Base-by-base conservation (phyloP, 1,140 invertebrate species). In the Zeugodacus cucurbitae region DNA sequence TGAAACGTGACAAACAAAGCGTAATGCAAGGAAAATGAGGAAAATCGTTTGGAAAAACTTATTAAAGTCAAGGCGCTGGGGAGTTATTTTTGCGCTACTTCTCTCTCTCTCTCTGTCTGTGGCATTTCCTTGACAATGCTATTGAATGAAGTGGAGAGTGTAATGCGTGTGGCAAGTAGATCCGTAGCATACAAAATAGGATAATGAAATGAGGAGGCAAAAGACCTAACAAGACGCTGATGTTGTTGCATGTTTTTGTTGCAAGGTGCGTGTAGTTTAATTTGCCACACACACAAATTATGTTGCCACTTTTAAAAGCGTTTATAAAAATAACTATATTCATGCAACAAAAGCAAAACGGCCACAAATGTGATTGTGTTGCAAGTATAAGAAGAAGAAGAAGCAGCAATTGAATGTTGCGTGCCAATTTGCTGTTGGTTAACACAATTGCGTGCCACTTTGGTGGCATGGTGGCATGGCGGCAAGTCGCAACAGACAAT, bases 361-460 rank as follows among this genome's bases (percentile, higher is more conserved):
- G 44, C 14, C 14, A 54, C 48, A 20, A 54, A 70, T 32, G 26
- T 37, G 32, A 29, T 41, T 34, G 20, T 82, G 74, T 48, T 48
- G 74, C 37, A 48, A 70, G 74, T 41, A 48, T 1, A 4, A 29
- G 10, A 26, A 3, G 41, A 48, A 70, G 74, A n/a, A 48, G 0
- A 4, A 29, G 10, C 26, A 3, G 41, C 37, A 22, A 17, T 37
- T 3, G 44, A 82, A 34, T 82, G 74, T 82, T 82, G 74, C 41
- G 74, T 82, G 74, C 41, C 3, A 29, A 82, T 48, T 29, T 54
- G 11, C 37, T 26, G 26, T 82, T 29, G 41, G 41, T 14, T 82
- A 34, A 34, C 74, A 48, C 74, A 22, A 20, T 82, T 82, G 74
- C 74, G 74, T 82, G 74, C 74, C 74, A 82, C 74, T 48, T 44